phyloP scores from a whole-genome alignment of 2,113 vertebrate species.

The Sterrhoptilus dennistouni region DNA sequence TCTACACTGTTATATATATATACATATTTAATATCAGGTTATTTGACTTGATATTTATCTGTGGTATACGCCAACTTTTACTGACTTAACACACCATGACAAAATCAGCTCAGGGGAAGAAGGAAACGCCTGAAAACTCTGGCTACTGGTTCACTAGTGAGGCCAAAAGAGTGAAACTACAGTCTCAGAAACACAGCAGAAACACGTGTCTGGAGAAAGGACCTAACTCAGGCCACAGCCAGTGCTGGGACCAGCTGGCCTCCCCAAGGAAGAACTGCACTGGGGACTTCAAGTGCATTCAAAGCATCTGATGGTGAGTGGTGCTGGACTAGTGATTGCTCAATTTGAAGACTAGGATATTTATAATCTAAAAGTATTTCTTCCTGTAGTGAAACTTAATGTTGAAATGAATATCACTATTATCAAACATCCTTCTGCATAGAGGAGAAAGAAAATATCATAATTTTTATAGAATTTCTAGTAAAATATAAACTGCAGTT shows the following conservation, averaged over 20 bases:
- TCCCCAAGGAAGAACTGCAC: background rate
- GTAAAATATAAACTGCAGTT: background rate
- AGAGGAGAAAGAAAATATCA: background rate
- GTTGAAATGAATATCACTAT: background rate
- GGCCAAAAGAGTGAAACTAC: background rate
- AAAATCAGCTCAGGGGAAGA: background rate
- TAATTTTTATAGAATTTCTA: background rate
- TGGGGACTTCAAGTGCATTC: background rate
- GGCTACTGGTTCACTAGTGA: background rate
- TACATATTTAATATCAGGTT: background rate
- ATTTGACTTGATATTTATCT: background rate
- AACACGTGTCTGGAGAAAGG: background rate
- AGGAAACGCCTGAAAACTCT: background rate
- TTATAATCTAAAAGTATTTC: background rate
- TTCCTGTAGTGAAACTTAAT: background rate
- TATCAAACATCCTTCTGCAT: background rate
- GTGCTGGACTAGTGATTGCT: background rate
- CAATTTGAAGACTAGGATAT: background rate
- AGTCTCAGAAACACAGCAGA: background rate
- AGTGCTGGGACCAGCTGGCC: background rate
- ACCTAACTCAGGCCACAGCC: background rate
- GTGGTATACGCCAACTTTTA: background rate
- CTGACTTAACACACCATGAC: background rate
- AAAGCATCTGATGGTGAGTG: background rate
- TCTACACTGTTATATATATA: background rate